Percentiles rank a stretch among this genome's conserved stretches.
Evolutionary conservation across 2,797 vertebrate genomes (phyloP).

Genomic region (Pangasius mekongensis): DNA sequence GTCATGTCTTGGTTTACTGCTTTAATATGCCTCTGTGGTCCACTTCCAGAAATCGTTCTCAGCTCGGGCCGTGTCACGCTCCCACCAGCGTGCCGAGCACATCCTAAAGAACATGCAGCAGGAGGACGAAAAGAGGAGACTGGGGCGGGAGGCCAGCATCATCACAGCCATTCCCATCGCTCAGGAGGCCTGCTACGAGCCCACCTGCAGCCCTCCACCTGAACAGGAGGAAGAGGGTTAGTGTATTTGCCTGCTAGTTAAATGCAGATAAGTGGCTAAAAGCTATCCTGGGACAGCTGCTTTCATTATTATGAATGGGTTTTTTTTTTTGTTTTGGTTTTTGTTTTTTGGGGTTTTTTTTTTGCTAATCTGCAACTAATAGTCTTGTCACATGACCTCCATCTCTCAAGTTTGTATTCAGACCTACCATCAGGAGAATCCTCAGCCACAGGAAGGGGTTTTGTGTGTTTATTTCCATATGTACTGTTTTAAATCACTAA

Average conservation of each 20-base stretch:
- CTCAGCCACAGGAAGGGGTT: neutral
- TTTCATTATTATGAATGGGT: neutral
- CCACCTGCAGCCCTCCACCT: conserved; percentile 90
- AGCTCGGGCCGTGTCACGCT: conserved; percentile 94
- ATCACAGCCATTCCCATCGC: conserved; percentile 97
- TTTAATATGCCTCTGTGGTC: neutral
- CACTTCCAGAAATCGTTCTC: conserved; percentile 93
- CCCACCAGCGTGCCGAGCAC: conserved; percentile 96
- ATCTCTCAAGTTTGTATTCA: neutral
- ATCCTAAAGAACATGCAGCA: conserved; percentile 99
- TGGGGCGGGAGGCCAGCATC: conserved; percentile 96
- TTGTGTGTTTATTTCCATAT: neutral
- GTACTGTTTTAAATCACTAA: neutral
- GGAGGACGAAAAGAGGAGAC: conserved; percentile 94
- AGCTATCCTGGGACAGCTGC: neutral
- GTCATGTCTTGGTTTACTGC: neutral
- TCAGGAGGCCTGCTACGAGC: conserved; percentile 97
- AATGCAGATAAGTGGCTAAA: neutral
- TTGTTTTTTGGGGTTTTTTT: no score
- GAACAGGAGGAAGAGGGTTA: conserved; percentile 99
- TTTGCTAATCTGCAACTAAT: neutral
- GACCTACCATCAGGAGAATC: neutral
- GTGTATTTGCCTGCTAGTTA: conserved; percentile 10
- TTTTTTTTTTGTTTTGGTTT: no score
- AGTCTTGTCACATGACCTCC: neutral